Base-by-base conservation (phyloP, 2,797 vertebrate species). In the Peromyscus eremicus region DNA sequence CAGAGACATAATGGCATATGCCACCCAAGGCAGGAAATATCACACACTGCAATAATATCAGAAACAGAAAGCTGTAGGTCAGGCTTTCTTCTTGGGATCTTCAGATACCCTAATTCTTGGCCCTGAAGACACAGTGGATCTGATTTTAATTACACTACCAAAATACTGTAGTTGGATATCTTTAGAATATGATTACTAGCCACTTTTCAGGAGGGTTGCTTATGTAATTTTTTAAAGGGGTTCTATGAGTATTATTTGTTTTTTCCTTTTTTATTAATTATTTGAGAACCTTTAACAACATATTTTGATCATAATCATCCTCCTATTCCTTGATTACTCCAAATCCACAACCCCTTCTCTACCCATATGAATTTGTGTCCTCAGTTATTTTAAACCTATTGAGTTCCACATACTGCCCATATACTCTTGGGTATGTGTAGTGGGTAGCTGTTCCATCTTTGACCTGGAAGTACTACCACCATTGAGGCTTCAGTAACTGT, bases 1-100 rank as follows among this genome's bases (percentile, higher is more conserved):
- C 1, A 0, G 2, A 1, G 3, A 34, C 6, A 79, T 46, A 46
- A 52, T 29, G 3, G 0, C 14, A 12, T 1, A n/a, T 3, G 19
- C 34, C 37, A 5, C 43, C 21, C 0, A 6, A 11, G 7, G 5
- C 40, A 55, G 68, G 6, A 23, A n/a, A 32, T 1, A 3, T 2
- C 27, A 73, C 46, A 10, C 17, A 40, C 4, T 23, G 46, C 32
- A 27, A 27, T 40, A 32, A 55, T 5, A 40, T 6, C 49, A 25
- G 49, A 76, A 85, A 19, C 3, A 2, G 49, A 43, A 57, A 80
- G 10, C 4, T 43, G 4, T 2, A 2, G 32, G 29, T 27, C 9
- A 19, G 40, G 9, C 27, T 5, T 4, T 73, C 17, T 55, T 6
- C 13, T n/a, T 46, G 3, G 14, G 57, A 62, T 0, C 46, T 43